These are phyloP conservation scores for Dendrolimus pini DNA, from an alignment of 2,888 invertebrate genomes.

Conservation along the genomic window DNA sequence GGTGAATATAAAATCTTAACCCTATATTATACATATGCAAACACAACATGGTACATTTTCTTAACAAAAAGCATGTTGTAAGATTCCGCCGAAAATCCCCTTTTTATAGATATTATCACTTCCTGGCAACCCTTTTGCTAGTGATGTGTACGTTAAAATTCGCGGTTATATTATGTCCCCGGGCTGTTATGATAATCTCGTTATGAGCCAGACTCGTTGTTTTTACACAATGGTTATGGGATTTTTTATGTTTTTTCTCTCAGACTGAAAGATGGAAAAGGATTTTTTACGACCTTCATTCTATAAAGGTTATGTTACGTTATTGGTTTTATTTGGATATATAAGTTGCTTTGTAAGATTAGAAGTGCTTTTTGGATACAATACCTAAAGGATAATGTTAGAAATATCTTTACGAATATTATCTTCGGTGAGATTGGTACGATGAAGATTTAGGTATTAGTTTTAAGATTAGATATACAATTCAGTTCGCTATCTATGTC, in stretches of 20 bases:
- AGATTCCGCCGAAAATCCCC: too few species aligned
- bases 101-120: not conserved
- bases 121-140: not conserved
- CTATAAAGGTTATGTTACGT: constrained; percentile 1
- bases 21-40: too few species aligned
- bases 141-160: constrained; percentile 2
- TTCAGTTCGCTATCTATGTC: too few species aligned
- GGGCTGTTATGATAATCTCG: constrained; percentile 59
- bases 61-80: too few species aligned
- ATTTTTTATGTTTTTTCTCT: constrained; percentile 17
- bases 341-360: not conserved
- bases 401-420: too few species aligned
- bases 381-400: not conserved
- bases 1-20: too few species aligned
- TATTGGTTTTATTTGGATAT: not conserved
- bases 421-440: too few species aligned
- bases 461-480: too few species aligned
- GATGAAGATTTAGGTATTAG: too few species aligned
- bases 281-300: constrained; percentile 13
- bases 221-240: constrained; percentile 58
- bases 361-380: not conserved
- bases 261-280: constrained; percentile 11
- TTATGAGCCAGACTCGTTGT: constrained; percentile 55
- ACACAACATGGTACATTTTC: too few species aligned
- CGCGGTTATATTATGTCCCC: constrained; percentile 4